Percentiles rank a stretch among this genome's conserved stretches.
Evolutionary conservation across 1,140 invertebrate genomes (phyloP).

Genomic region (Leptestheria dahalacensis): DNA sequence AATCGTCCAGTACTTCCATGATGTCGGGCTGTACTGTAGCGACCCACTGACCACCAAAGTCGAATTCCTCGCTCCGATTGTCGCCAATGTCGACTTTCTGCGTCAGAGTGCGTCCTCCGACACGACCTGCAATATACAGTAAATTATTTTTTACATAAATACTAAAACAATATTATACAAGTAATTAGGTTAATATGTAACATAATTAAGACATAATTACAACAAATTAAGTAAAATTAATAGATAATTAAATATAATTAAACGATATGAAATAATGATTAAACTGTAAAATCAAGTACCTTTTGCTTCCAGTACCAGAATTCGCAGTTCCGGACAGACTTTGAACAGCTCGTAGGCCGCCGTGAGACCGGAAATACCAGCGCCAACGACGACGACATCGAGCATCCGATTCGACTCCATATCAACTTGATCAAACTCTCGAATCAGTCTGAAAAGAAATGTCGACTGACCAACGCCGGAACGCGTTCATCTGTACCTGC

Average conservation of each 20-base stretch:
- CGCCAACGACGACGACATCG: constrained; percentile 14
- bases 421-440: no score
- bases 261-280: neutral
- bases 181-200: no score
- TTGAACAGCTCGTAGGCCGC: constrained; percentile 14
- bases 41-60: constrained; percentile 25
- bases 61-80: constrained; percentile 19
- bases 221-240: no score
- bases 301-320: constrained; percentile 14
- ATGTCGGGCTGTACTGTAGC: constrained; percentile 22
- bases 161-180: no score
- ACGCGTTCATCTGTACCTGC: no score
- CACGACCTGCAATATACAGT: constrained; percentile 19
- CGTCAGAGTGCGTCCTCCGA: constrained; percentile 23
- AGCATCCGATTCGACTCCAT: neutral
- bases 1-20: constrained; percentile 20
- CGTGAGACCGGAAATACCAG: constrained; percentile 12
- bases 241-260: neutral
- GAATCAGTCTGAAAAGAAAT: no score
- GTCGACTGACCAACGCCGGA: no score
- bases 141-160: no score
- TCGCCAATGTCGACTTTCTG: constrained; percentile 15
- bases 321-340: neutral
- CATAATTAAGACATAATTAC: no score
- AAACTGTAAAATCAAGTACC: neutral